These are phyloP conservation scores for Diglossa brunneiventris DNA, from an alignment of 2,113 vertebrate genomes.

Conservation along the genomic window DNA sequence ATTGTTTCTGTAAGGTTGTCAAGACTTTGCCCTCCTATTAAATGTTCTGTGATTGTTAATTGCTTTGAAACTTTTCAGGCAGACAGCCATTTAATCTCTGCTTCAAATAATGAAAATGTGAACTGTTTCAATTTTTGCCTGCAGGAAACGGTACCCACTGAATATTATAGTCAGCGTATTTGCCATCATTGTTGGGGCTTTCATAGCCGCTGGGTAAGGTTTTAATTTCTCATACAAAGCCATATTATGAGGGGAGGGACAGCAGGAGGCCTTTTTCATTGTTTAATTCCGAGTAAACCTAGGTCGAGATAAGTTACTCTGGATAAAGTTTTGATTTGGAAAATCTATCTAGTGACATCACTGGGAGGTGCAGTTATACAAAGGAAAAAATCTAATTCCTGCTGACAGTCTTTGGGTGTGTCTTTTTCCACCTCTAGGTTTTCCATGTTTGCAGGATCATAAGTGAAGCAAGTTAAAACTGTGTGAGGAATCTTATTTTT, in stretches of 20 bases:
- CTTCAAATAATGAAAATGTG: not conserved
- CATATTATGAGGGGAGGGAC: not conserved
- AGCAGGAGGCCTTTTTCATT: constrained; percentile 2
- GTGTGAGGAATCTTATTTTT: not conserved
- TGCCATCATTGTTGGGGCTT: constrained; percentile 84
- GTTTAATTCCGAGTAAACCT: not conserved
- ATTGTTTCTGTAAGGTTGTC: not conserved
- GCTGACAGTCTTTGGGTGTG: not conserved
- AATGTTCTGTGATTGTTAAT: not conserved
- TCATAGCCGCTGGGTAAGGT: constrained; percentile 89
- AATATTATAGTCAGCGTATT: constrained; percentile 78
- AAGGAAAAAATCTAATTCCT: not conserved
- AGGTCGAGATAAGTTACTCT: not conserved
- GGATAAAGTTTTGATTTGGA: not conserved
- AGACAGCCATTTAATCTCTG: not conserved
- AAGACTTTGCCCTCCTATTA: not conserved
- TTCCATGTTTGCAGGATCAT: not conserved
- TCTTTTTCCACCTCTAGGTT: not conserved
- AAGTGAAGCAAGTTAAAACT: not conserved
- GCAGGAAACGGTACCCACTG: constrained; percentile 82
- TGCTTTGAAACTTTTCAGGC: not conserved
- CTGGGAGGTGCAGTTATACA: not conserved
- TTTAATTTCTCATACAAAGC: not conserved
- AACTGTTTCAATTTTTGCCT: constrained; percentile 34
- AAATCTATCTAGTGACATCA: not conserved